A percentile compares a stretch with the other conserved stretches of the same genome.
phyloP scores from a whole-genome alignment of 2,113 vertebrate species.

The Cyanistes caeruleus region DNA sequence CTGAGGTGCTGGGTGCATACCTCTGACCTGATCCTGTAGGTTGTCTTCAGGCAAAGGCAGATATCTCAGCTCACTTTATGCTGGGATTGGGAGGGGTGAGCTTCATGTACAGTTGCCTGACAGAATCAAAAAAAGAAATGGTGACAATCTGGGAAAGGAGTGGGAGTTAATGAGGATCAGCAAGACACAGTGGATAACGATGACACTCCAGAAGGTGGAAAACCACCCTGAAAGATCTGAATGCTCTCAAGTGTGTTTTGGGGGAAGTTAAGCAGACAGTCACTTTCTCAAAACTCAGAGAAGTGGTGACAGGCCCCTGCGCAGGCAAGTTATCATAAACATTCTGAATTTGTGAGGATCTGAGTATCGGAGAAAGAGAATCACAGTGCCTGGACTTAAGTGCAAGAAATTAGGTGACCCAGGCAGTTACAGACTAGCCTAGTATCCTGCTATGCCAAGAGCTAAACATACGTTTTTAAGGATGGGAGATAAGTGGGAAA shows the following conservation, averaged over 20 bases:
- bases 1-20: not conserved
- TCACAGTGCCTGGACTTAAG: not conserved
- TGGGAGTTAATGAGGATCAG: not conserved
- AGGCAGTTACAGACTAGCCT: not conserved
- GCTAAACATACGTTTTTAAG: not conserved
- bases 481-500: not conserved
- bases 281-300: not conserved
- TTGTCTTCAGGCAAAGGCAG: not conserved
- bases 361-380: not conserved
- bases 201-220: slow-evolving; percentile 32
- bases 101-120: not conserved
- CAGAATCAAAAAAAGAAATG: not conserved
- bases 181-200: not conserved
- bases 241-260: not conserved
- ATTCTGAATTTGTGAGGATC: not conserved
- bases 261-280: not conserved
- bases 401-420: not conserved
- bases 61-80: not conserved
- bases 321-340: not conserved
- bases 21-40: not conserved
- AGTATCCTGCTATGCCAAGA: not conserved
- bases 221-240: not conserved
- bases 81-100: not conserved
- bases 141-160: slow-evolving; percentile 6
- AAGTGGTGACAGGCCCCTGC: not conserved